Conservation (phyloP, 2,888 invertebrate genomes). For the Melanargia galathea region DNA sequence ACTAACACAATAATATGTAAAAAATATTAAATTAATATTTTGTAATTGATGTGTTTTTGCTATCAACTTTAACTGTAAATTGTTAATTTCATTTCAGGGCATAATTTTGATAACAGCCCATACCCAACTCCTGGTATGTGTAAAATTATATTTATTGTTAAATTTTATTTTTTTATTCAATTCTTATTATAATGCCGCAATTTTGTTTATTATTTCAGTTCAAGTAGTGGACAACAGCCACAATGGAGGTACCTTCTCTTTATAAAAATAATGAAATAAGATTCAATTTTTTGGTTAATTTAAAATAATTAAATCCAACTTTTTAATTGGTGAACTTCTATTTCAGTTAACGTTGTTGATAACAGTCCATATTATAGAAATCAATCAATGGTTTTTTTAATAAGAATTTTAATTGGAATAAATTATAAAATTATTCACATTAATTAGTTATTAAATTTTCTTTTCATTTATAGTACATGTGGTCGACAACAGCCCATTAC, state of each 20-base stretch:
- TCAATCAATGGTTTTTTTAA: too few species aligned
- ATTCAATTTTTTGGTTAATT: constrained; percentile 1
- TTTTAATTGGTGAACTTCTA: constrained; percentile 23
- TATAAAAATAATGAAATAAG: background rate
- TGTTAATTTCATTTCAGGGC: background rate
- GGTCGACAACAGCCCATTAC: too few species aligned
- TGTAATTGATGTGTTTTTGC: too few species aligned
- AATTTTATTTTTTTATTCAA: background rate
- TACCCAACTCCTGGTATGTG: background rate
- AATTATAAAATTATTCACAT: too few species aligned
- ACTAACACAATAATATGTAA: background rate
- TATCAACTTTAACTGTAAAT: background rate
- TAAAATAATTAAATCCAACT: background rate
- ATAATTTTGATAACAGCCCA: background rate
- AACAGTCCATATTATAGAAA: too few species aligned
- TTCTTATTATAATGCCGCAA: background rate
- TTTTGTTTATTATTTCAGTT: background rate
- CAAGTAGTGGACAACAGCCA: constrained; percentile 1
- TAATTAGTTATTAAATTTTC: background rate
- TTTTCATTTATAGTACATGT: too few species aligned
- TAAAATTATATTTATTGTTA: background rate
- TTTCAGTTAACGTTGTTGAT: constrained; percentile 48
- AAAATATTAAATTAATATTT: background rate
- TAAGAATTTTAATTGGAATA: too few species aligned
- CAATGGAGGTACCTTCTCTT: background rate